These are phyloP conservation scores for Dissostichus mawsoni DNA, from an alignment of 2,113 vertebrate genomes.

Conservation along the genomic window DNA sequence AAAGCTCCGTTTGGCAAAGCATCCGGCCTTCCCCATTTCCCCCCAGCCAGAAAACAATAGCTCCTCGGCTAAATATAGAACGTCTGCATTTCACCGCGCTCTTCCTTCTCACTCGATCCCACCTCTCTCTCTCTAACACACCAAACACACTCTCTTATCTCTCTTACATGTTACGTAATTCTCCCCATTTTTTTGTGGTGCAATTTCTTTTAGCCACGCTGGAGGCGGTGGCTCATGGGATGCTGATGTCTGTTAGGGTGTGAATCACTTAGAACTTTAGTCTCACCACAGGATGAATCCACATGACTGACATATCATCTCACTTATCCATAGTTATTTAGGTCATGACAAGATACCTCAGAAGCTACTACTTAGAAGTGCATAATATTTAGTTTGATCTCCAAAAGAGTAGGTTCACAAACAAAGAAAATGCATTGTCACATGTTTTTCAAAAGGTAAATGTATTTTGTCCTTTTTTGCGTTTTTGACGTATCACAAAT, in stretches of 20 bases:
- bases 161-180: slow-evolving; percentile 18
- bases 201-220: slow-evolving; percentile 17
- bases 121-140: slow-evolving; percentile 19
- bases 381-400: too few relatives aligned
- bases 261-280: slow-evolving; percentile 11
- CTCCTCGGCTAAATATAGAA: slow-evolving; percentile 75
- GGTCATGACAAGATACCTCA: too few relatives aligned
- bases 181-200: slow-evolving; percentile 5
- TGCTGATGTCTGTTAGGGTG: neutral
- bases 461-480: too few relatives aligned
- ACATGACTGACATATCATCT: neutral
- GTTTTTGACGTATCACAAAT: too few relatives aligned
- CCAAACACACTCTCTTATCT: slow-evolving; percentile 20
- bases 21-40: slow-evolving; percentile 21
- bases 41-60: slow-evolving; percentile 67
- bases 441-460: too few relatives aligned
- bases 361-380: too few relatives aligned
- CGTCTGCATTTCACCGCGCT: slow-evolving; percentile 61
- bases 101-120: slow-evolving; percentile 44
- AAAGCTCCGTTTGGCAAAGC: slow-evolving; percentile 44
- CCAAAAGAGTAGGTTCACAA: too few relatives aligned
- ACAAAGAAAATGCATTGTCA: too few relatives aligned
- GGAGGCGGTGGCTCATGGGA: slow-evolving; percentile 20
- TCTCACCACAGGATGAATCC: slow-evolving; percentile 30
- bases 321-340: too few relatives aligned